Base-by-base conservation (phyloP, 2,113 vertebrate species). In the Pitta sordida region DNA sequence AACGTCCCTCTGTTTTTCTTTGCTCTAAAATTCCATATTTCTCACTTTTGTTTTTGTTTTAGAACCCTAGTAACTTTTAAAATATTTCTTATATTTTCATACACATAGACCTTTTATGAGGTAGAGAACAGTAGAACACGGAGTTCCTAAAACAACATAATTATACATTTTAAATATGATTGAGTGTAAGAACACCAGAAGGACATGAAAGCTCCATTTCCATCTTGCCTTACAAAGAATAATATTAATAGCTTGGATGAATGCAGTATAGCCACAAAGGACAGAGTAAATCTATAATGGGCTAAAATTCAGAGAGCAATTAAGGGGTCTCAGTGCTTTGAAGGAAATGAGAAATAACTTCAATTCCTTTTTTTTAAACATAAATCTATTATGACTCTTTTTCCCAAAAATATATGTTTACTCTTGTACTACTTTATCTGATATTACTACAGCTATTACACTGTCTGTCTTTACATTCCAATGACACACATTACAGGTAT, bases 131-230 rank as follows among this genome's bases (percentile, higher is more conserved):
- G 39, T n/a, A 13, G 73, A 92, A 88, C 58, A 56, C 4, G 4
- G 65, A 76, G 55, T 83, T 96, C 86, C 65, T 78, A 71, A 94
- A 94, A 41, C 73, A 91, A 77, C 41, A 60, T 60, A 92, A 73
- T 89, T 89, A 91, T 69, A 60, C 81, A 58, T 94, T 53, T 96
- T 92, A 94, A 82, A 88, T 78, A 91, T 60, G 65, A 34, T 32
- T 83, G 67, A 88, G 20, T 90, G 86, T 79, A 64, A 79, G 65
- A 93, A 82, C 4, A 2, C 74, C 74, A 88, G 51, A 76, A 91
- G 49, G 53, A 84, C 49, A 62, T 76, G 65, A 91, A 92, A 78
- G 29, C 23, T 88, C 88, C 84, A 36, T 68, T 91, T 88, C 83
- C 52, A 27, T 89, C 70, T 76, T 53, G 37, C 18, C 30, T 91